These are phyloP conservation scores for Heliconius hortense DNA, from an alignment of 2,888 invertebrate species.

Conservation along the genomic window DNA sequence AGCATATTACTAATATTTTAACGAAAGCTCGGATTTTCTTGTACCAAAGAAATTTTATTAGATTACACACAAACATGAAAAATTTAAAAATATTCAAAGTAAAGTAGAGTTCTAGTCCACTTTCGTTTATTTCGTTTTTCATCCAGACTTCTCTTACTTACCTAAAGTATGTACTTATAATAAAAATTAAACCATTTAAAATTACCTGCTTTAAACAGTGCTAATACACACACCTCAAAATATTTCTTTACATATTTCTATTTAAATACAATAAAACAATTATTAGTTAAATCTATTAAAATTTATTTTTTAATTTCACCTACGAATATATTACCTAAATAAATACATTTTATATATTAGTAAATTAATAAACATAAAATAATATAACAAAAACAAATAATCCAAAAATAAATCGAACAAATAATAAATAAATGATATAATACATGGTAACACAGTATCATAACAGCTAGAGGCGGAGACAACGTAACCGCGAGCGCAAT, in stretches of 20 bases:
- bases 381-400: too few species aligned
- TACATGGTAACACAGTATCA: constrained; percentile 50
- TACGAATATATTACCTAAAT: too few species aligned
- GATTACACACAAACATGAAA: not conserved
- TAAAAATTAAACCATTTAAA: not conserved
- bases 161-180: not conserved
- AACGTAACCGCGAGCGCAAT: constrained; percentile 77
- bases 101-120: not conserved
- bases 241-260: not conserved
- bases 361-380: too few species aligned
- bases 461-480: constrained; percentile 64
- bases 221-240: not conserved
- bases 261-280: not conserved
- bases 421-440: constrained; percentile 49
- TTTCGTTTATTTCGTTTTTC: not conserved
- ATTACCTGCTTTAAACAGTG: not conserved
- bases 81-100: not conserved
- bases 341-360: too few species aligned
- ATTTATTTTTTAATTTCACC: not conserved
- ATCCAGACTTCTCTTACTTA: not conserved
- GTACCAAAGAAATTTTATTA: not conserved
- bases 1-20: constrained; percentile 34
- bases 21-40: not conserved
- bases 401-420: not conserved
- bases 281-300: not conserved